Evolutionary conservation across 2,797 vertebrate species (phyloP), one percentile per base, ranked within the genome.

Genomic region (Anomalospiza imberbis): DNA sequence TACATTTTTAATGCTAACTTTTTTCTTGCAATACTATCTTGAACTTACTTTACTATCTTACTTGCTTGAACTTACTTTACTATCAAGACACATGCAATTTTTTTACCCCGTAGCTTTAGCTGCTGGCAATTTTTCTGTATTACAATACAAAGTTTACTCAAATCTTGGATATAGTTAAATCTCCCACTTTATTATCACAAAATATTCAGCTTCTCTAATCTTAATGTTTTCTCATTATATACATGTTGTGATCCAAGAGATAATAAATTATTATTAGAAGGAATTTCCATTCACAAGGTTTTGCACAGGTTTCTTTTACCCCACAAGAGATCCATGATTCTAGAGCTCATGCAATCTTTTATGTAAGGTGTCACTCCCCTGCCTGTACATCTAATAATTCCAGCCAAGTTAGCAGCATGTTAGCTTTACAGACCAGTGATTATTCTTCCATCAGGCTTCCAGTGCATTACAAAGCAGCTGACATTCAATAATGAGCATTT

Each of bases 71-170:
- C 10, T 48, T 71, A 42, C 5, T n/a, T n/a, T n/a, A n/a, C 28
- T 44, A 62, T 20, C 0, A 0, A 62, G 36, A 47, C 31, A 75
- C 19, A 70, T 0, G 0, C 2, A 9, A 11, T 6, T 79, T 72
- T 85, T 72, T 54, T 40, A 51, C 2, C 12, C 17, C 36, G 51
- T 3, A 47, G 34, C 14, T 75, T 58, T 22, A 38, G 21, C 14
- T 34, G 10, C 15, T 63, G 53, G 11, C 47, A 71, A 42, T 65
- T 67, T 68, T 80, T 73, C 67, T 88, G 17, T 47, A 74, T 63
- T 76, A 55, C 22, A 63, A 20, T 14, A 71, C 9, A 32, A 70
- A 62, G 21, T 47, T 92, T 44, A 84, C 4, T 60, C 25, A 51
- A 36, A 62, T 67, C 20, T 63, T 63, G 25, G 17, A 36, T 32